phyloP scores from a whole-genome alignment of 2,113 vertebrate genomes.

The Caloenas nicobarica region DNA sequence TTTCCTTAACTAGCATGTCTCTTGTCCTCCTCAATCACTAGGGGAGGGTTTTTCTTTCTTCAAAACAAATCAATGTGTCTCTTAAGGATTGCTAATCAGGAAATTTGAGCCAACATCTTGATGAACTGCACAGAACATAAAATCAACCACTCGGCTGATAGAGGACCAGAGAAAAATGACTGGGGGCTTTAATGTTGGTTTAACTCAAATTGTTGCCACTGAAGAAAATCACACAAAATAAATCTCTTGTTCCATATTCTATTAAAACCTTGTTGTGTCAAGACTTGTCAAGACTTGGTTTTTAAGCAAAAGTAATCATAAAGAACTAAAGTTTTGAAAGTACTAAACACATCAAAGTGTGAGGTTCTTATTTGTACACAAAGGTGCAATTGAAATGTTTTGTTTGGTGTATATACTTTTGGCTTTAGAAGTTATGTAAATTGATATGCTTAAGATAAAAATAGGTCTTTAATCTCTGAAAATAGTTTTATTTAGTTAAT shows the following conservation, averaged over 20 bases:
- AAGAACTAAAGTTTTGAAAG: background rate
- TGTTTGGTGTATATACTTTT: background rate
- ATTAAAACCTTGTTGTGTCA: background rate
- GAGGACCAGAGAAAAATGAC: background rate
- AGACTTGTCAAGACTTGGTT: background rate
- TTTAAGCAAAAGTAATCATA: background rate
- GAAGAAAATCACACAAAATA: background rate
- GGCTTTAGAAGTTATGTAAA: background rate
- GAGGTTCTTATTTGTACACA: background rate
- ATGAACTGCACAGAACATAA: background rate
- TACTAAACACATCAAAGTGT: background rate
- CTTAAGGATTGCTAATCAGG: background rate
- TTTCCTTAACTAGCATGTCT: background rate
- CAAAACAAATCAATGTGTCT: accelerated
- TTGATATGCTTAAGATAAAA: background rate
- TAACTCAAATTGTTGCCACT: background rate
- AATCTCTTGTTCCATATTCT: background rate
- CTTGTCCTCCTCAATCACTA: background rate
- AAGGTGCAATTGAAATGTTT: background rate
- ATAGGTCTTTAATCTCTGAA: background rate
- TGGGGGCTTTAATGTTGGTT: background rate
- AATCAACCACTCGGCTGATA: background rate
- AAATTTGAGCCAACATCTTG: background rate
- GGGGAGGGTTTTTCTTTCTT: background rate
- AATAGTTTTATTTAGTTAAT: background rate